Evolutionary conservation across 2,113 vertebrate genomes (phyloP).

Genomic region (Cynopterus brachyotis): DNA sequence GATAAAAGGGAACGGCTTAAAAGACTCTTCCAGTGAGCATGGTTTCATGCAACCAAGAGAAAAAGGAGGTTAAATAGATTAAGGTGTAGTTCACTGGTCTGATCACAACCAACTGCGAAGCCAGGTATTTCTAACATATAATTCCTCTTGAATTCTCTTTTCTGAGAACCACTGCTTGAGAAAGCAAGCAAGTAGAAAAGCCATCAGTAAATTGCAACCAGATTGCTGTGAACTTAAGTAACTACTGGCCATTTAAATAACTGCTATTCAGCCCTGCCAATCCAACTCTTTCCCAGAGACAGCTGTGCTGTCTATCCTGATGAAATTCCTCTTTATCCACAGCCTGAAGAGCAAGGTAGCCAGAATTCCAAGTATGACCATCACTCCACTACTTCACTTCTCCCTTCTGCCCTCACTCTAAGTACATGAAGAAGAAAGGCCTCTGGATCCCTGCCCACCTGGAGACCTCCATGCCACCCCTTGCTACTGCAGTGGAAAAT

Average conservation of each 20-base stretch:
- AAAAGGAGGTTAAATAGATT: constrained; percentile 57
- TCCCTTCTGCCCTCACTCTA: not conserved
- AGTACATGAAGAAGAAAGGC: not conserved
- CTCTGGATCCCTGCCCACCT: not conserved
- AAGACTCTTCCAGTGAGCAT: constrained; percentile 11
- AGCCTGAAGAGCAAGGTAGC: not conserved
- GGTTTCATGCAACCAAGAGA: constrained; percentile 26
- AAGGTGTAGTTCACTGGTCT: constrained; percentile 50
- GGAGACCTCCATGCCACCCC: not conserved
- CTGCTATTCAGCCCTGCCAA: not conserved
- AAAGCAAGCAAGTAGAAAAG: constrained; percentile 35
- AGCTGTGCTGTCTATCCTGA: not conserved
- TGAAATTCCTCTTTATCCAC: not conserved
- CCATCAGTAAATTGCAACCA: not conserved
- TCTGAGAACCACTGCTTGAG: not conserved
- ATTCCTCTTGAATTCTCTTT: constrained; percentile 49
- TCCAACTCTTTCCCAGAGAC: not conserved
- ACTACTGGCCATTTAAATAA: constrained; percentile 18
- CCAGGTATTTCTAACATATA: constrained; percentile 53
- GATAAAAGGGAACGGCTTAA: constrained; percentile 45
- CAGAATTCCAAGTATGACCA: not conserved
- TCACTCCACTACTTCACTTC: not conserved
- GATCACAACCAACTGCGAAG: constrained; percentile 41
- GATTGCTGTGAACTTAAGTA: not conserved
- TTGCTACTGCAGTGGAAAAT: not conserved